phyloP scores from a whole-genome alignment of 2,113 vertebrate genomes.

The Grammomys surdaster region DNA sequence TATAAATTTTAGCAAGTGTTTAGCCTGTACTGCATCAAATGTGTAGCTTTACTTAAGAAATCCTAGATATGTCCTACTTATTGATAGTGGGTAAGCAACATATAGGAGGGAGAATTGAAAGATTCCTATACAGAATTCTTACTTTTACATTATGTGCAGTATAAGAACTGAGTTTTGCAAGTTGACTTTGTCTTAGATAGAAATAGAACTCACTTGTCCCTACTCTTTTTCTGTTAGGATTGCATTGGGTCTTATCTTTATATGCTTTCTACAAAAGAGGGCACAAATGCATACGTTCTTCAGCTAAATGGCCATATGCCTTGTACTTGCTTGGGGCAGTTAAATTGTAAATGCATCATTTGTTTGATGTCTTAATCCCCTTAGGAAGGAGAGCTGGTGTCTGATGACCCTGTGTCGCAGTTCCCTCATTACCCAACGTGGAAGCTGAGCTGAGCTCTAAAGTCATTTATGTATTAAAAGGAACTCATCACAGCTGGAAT shows the following conservation, averaged over 20 bases:
- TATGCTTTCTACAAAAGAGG: not conserved
- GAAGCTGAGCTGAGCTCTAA: not conserved
- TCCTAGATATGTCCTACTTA: not conserved
- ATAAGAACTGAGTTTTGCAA: not conserved
- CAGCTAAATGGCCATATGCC: not conserved
- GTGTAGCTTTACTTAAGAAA: not conserved
- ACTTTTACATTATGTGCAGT: not conserved
- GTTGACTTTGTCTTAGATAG: not conserved
- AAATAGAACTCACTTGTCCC: not conserved
- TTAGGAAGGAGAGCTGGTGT: not conserved
- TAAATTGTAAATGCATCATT: not conserved
- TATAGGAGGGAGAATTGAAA: not conserved
- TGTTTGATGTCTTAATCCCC: slow-evolving; percentile 3
- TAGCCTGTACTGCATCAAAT: not conserved
- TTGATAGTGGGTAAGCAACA: not conserved
- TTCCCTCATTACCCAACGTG: not conserved
- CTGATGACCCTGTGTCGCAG: not conserved
- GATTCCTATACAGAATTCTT: not conserved
- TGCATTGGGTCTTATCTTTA: not conserved
- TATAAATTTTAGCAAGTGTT: not conserved
- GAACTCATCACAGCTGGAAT: not conserved
- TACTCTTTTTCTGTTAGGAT: not conserved
- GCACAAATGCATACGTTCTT: not conserved
- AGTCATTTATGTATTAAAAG: not conserved
- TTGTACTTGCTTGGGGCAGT: not conserved